Evolutionary conservation across 2,113 vertebrate species (phyloP).

Genomic region (Eleginops maclovinus): DNA sequence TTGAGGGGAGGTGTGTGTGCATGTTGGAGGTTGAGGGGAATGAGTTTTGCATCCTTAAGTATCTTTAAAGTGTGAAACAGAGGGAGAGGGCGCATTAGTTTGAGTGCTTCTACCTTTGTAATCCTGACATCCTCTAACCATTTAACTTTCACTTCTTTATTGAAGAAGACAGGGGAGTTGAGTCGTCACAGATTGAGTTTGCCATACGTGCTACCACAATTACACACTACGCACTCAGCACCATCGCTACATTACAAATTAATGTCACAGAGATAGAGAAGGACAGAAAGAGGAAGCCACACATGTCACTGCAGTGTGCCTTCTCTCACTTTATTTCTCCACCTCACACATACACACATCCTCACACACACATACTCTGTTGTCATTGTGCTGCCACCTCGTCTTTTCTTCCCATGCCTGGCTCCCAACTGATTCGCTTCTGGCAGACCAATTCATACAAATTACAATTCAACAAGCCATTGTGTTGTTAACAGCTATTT

Average conservation of each 20-base stretch:
- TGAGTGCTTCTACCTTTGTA: conserved; percentile 2
- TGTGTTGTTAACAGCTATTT: neutral
- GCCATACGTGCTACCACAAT: neutral
- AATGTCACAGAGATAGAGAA: conserved; percentile 37
- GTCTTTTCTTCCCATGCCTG: conserved; percentile 23
- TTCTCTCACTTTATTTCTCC: conserved; percentile 1
- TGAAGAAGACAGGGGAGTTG: conserved; percentile 19
- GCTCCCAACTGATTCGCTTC: conserved; percentile 37
- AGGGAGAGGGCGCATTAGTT: neutral
- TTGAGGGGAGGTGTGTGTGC: neutral
- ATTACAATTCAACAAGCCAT: conserved; percentile 10
- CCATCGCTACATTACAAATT: conserved; percentile 41
- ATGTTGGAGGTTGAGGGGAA: neutral
- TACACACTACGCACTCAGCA: neutral
- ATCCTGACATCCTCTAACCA: conserved; percentile 25
- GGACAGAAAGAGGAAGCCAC: conserved; percentile 13
- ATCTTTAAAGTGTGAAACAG: neutral
- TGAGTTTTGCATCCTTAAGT: conserved; percentile 25
- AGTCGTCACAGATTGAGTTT: conserved; percentile 22
- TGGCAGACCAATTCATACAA: conserved; percentile 5
- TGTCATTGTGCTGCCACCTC: conserved; percentile 23
- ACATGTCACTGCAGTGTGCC: conserved; percentile 4
- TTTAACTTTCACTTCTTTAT: conserved; percentile 25
- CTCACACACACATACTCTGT: conserved; percentile 24
- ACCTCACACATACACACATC: conserved; percentile 2